Conservation (phyloP, 2,113 vertebrate genomes). For the Forbesichthys agassizii region DNA sequence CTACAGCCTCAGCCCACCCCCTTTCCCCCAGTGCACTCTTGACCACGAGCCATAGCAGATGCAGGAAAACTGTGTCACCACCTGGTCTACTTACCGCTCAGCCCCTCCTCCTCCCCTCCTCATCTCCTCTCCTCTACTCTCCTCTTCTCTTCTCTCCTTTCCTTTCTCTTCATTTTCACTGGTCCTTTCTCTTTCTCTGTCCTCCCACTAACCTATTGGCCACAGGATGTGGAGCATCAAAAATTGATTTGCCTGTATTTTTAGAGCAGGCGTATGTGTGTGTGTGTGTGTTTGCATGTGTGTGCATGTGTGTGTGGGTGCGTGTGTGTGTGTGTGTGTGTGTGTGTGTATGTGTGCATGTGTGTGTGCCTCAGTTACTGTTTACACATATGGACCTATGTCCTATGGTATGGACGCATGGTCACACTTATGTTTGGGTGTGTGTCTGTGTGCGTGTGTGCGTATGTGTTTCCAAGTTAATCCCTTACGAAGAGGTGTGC, state of each 20-base stretch:
- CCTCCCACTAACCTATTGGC: slow-evolving; percentile 51
- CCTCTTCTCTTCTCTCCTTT: slow-evolving; percentile 1
- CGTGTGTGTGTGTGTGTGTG: too few species aligned
- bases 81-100: background rate
- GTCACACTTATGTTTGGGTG: too few species aligned
- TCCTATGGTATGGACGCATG: slow-evolving; percentile 5
- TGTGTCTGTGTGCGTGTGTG: slow-evolving; percentile 39
- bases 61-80: slow-evolving; percentile 61
- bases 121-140: background rate
- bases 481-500: slow-evolving; percentile 78
- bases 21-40: slow-evolving; percentile 61
- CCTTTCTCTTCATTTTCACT: background rate
- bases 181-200: slow-evolving; percentile 21
- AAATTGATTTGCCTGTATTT: slow-evolving; percentile 51
- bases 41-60: slow-evolving; percentile 58
- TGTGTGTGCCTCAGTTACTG: too few species aligned
- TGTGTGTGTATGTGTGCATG: too few species aligned
- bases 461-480: slow-evolving; percentile 65
- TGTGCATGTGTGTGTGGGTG: too few species aligned
- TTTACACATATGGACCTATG: too few species aligned
- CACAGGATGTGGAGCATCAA: slow-evolving; percentile 58
- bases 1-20: slow-evolving; percentile 7
- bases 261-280: background rate
- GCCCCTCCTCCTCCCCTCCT: background rate
- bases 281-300: too few species aligned